These are phyloP conservation scores for Megalurothrips usitatus DNA, from an alignment of 2,888 invertebrate genomes.

Conservation along the genomic window DNA sequence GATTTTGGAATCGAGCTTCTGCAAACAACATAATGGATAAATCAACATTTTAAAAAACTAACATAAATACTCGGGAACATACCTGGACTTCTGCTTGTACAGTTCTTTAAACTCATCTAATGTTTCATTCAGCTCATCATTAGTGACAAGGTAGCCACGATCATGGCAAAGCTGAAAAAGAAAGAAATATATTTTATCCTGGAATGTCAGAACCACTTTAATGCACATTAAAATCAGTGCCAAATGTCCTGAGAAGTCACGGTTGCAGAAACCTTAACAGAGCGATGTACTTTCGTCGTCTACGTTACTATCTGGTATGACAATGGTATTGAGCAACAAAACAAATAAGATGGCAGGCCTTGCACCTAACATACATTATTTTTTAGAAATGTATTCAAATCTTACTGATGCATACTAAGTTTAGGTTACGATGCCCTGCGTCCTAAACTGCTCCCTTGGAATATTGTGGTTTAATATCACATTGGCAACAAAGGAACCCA, in stretches of 20 bases:
- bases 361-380: too few relatives aligned
- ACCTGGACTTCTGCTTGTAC: conserved; percentile 96
- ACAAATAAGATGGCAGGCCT: too few relatives aligned
- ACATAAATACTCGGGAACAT: conserved; percentile 35
- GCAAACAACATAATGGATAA: conserved; percentile 18
- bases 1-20: background rate
- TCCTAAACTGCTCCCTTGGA: too few relatives aligned
- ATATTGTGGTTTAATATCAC: conserved; percentile 32
- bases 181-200: conserved; percentile 39
- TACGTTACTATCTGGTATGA: too few relatives aligned
- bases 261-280: too few relatives aligned
- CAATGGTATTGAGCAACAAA: too few relatives aligned
- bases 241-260: too few relatives aligned
- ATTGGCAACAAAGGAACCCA: conserved; percentile 43
- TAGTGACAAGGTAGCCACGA: conserved; percentile 95
- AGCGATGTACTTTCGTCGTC: too few relatives aligned
- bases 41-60: conserved; percentile 5
- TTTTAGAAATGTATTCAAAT: too few relatives aligned
- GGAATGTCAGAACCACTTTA: too few relatives aligned
- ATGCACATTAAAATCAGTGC: too few relatives aligned
- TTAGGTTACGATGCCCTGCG: background rate
- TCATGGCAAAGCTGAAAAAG: conserved; percentile 85
- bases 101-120: conserved; percentile 95
- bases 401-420: background rate
- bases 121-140: conserved; percentile 99